phyloP scores from a whole-genome alignment of 2,113 vertebrate species.

The Tetrax tetrax region DNA sequence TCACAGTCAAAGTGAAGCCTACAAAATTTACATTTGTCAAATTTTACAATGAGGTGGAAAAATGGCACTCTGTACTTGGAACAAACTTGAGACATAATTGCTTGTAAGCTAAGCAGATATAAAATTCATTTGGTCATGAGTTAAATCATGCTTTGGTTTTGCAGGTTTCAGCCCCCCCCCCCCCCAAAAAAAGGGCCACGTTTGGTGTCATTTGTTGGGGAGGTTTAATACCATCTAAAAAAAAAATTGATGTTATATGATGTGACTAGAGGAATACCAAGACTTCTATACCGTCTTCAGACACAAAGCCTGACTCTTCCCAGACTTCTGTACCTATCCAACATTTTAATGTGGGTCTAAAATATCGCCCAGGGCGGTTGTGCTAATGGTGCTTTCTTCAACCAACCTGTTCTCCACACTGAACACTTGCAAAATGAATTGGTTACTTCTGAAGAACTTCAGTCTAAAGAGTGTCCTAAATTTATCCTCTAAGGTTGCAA shows the following conservation, averaged over 20 bases:
- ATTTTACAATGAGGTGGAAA: slow-evolving; percentile 54
- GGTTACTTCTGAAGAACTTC: neutral
- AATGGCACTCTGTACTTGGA: neutral
- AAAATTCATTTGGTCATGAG: neutral
- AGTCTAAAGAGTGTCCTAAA: neutral
- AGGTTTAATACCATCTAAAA: neutral
- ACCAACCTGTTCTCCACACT: neutral
- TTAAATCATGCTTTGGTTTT: neutral
- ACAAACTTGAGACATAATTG: slow-evolving; percentile 27
- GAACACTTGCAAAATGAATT: neutral
- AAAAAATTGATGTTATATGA: neutral
- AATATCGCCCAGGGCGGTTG: neutral
- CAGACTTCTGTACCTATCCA: neutral
- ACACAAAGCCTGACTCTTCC: neutral
- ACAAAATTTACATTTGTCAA: slow-evolving; percentile 39
- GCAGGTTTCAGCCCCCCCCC: neutral
- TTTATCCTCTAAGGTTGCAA: neutral
- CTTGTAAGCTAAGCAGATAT: neutral
- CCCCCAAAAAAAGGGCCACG: neutral
- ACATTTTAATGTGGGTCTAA: neutral
- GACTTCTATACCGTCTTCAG: neutral
- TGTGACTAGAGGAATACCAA: neutral
- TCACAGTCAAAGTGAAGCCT: slow-evolving; percentile 41
- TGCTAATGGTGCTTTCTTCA: neutral
- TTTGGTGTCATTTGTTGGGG: neutral